These are phyloP conservation scores for Prochilodus magdalenae DNA, from an alignment of 2,113 vertebrate species.

Conservation along the genomic window DNA sequence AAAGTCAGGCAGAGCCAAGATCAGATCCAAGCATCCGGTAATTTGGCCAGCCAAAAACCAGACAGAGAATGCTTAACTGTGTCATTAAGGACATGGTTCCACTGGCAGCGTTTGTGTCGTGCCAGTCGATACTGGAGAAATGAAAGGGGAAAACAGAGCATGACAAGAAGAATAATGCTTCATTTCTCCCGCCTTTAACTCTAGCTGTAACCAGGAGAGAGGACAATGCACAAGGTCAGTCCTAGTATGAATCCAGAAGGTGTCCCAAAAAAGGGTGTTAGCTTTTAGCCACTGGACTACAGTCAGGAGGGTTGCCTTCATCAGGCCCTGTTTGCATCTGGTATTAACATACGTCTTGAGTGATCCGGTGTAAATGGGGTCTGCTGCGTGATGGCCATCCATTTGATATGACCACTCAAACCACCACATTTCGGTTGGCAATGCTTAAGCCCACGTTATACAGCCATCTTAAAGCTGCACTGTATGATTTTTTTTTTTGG, in stretches of 20 bases:
- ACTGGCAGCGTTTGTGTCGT: neutral
- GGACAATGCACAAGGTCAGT: neutral
- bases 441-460: no score
- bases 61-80: neutral
- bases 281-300: no score
- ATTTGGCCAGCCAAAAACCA: neutral
- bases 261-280: neutral
- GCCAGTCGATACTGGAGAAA: neutral
- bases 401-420: no score
- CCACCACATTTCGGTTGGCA: no score
- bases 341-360: no score
- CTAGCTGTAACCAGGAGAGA: neutral
- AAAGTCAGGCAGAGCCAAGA: neutral
- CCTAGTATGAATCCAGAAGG: neutral
- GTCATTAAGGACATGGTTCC: neutral
- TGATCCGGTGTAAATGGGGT: no score
- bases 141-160: conserved; percentile 4
- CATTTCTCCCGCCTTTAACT: neutral
- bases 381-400: no score
- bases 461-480: no score
- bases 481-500: no score
- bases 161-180: conserved; percentile 11
- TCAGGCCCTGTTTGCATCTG: no score
- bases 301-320: no score
- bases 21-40: neutral